Evolutionary conservation across 2,113 vertebrate species (phyloP), one percentile per base, ranked within the genome.

Genomic region (Stercorarius parasiticus): DNA sequence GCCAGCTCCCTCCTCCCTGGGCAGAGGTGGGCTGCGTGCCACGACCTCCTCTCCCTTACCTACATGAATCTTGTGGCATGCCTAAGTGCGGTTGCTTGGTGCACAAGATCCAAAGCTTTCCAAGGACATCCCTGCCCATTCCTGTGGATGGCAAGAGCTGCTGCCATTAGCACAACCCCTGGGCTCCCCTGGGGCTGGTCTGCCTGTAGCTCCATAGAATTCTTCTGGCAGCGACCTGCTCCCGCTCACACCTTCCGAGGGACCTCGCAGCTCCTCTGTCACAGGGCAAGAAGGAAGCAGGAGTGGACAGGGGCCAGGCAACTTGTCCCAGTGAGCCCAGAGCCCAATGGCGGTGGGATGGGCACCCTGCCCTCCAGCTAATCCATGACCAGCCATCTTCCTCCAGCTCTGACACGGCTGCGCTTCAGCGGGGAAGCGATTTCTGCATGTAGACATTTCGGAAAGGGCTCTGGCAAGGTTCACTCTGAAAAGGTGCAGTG

Each of bases 371-470:
- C 73, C 70, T 87, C 70, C 73, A 67, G 62, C 34, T 90, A 88
- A 80, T 43, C 49, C 62, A 55, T 0, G 5, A 40, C 61, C 82
- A 88, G 34, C 40, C 5, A 1, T 56, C 69, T 50, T 80, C 38
- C 58, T 76, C 53, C 15, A 13, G 61, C 65, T 82, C 84, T 3
- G 1, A 76, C 59, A 50, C 0, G 0, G 55, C 72, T 59, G 34
- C 0, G 0, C 38, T 62, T 90, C 81, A 80, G 70, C 0, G 0
- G 12, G 58, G 62, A 93, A 88, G 38, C 4, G 1, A 85, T 67
- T 77, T 77, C 74, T 85, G 22, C 10, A 14, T 15, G 66, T 21
- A 82, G 77, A 38, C 2, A 6, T 74, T 79, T 84, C 15, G 15
- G 50, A 72, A 91, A 82, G 42, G 45, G 45, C 53, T 81, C 89